Evolutionary conservation across 2,113 vertebrate species (phyloP).

Genomic region (Stomatorhinus ivindoensis): DNA sequence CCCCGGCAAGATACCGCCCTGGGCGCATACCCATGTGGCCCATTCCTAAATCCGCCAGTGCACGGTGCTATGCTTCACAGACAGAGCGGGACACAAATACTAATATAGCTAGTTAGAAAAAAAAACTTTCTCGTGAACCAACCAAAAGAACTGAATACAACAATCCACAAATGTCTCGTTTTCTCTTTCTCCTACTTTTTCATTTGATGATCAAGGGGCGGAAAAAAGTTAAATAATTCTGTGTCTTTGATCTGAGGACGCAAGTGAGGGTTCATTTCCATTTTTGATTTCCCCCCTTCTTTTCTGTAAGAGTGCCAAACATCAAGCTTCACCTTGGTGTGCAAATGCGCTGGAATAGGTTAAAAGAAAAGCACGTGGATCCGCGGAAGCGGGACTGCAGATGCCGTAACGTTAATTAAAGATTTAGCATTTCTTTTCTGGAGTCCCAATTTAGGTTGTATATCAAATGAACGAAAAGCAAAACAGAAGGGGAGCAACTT

Average conservation of each 20-base stretch:
- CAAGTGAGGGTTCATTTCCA: constrained; percentile 71
- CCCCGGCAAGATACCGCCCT: not conserved
- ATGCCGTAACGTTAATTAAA: constrained; percentile 78
- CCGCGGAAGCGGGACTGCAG: constrained; percentile 71
- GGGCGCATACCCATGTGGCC: not conserved
- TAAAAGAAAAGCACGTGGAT: constrained; percentile 68
- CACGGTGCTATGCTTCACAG: not conserved
- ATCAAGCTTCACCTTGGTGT: constrained; percentile 74
- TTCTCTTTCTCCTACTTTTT: constrained; percentile 37
- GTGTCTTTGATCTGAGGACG: constrained; percentile 67
- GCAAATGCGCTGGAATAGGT: constrained; percentile 75
- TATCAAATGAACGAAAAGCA: constrained; percentile 59
- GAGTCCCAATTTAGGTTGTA: constrained; percentile 65
- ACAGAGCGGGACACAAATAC: not conserved
- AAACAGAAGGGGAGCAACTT: constrained; percentile 59
- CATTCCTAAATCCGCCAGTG: not conserved
- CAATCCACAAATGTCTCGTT: constrained; percentile 51
- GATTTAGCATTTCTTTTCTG: constrained; percentile 72
- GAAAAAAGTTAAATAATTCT: constrained; percentile 72
- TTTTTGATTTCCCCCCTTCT: constrained; percentile 68
- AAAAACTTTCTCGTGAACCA: constrained; percentile 31
- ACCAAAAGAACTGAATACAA: constrained; percentile 46
- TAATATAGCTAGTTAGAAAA: not conserved
- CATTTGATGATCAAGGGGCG: constrained; percentile 72
- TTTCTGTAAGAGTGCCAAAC: constrained; percentile 71